Evolutionary conservation across 2,888 invertebrate species (phyloP).

Genomic region (Epistrophe grossulariae): DNA sequence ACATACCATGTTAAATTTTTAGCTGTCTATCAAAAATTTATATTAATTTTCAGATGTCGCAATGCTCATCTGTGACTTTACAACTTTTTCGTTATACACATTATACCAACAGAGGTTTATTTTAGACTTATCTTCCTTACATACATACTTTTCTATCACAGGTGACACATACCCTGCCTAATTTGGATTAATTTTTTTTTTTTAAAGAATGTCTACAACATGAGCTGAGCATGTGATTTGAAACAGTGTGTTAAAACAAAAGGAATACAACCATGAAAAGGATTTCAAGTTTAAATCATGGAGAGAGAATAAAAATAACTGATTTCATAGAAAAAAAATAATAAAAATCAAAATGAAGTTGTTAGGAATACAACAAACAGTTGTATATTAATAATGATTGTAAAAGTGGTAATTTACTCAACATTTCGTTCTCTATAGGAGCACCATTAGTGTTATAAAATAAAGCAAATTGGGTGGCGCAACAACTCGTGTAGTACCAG

Average conservation of each 20-base stretch:
- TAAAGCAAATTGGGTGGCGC: too few species aligned
- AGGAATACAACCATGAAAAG: not conserved
- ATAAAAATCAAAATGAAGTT: too few species aligned
- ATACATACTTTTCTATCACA: not conserved
- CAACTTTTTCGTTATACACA: conserved; percentile 33
- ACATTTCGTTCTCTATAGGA: too few species aligned
- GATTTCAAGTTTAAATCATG: not conserved
- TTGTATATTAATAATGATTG: too few species aligned
- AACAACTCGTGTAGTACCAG: too few species aligned
- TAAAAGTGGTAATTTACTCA: too few species aligned
- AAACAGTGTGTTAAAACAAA: conserved; percentile 35
- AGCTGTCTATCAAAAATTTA: conserved; percentile 66
- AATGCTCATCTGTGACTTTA: conserved; percentile 64
- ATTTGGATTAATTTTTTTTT: conserved; percentile 21
- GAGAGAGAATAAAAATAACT: too few species aligned
- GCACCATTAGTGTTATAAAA: too few species aligned
- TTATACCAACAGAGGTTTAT: conserved; percentile 26
- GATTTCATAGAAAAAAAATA: too few species aligned
- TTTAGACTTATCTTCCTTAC: conserved; percentile 4
- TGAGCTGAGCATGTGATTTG: not conserved
- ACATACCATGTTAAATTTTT: conserved; percentile 10
- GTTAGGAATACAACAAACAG: too few species aligned
- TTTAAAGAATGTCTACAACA: conserved; percentile 8
- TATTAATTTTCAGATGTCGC: conserved; percentile 63
- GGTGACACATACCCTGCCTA: conserved; percentile 27